phyloP scores from a whole-genome alignment of 2,888 invertebrate species.

The Callosobruchus maculatus region DNA sequence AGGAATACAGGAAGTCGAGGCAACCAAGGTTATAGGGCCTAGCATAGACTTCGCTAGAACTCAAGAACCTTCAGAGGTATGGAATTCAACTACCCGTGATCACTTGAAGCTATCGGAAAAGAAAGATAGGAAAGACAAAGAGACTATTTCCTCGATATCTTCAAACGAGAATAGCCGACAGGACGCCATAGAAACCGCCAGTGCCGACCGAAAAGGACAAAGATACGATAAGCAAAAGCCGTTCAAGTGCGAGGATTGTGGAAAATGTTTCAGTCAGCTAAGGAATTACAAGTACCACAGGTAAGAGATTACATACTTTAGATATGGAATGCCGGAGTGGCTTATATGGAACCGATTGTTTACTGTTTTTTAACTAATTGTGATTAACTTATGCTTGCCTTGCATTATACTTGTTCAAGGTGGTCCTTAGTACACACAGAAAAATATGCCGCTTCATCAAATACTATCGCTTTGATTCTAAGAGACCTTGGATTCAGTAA shows the following conservation, averaged over 20 bases:
- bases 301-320: conserved; percentile 28
- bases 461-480: too few species aligned
- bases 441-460: too few species aligned
- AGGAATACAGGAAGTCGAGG: background rate
- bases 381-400: background rate
- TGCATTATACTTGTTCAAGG: too few species aligned
- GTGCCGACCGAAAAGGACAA: conserved; percentile 5
- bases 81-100: background rate
- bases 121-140: background rate
- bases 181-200: background rate
- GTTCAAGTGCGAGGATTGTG: conserved; percentile 73
- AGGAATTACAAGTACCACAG: conserved; percentile 80
- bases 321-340: background rate
- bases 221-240: conserved; percentile 46
- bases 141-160: background rate
- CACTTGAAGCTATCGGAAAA: background rate
- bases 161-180: conserved; percentile 1
- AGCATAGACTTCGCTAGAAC: background rate
- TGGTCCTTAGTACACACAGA: too few species aligned
- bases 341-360: background rate
- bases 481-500: too few species aligned
- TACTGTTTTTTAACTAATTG: background rate
- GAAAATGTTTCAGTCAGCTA: conserved; percentile 77
- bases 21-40: background rate
- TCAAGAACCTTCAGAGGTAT: background rate